Evolutionary conservation across 2,113 vertebrate genomes (phyloP).

Genomic region (Chaenocephalus aceratus): DNA sequence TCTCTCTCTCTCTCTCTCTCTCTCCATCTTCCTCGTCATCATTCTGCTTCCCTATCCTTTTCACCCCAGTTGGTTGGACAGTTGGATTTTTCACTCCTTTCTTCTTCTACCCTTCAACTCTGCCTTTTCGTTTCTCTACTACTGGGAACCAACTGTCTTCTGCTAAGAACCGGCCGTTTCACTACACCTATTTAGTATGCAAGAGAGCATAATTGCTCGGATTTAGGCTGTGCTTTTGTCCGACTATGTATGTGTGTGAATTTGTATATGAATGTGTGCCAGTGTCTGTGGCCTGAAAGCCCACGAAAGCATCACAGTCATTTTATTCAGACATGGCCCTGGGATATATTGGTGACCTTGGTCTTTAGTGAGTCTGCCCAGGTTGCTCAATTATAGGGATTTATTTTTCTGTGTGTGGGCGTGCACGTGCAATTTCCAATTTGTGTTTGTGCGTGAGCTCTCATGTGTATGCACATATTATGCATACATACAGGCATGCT

Average conservation of each 20-base stretch:
- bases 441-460: constrained; percentile 8
- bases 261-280: constrained; percentile 29
- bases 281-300: constrained; percentile 38
- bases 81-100: constrained; percentile 48
- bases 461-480: background rate
- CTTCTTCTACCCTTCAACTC: constrained; percentile 28
- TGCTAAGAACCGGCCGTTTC: constrained; percentile 30
- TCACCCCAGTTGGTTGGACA: constrained; percentile 41
- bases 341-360: constrained; percentile 76
- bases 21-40: constrained; percentile 44
- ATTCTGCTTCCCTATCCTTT: constrained; percentile 41
- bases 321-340: constrained; percentile 56
- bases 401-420: constrained; percentile 33
- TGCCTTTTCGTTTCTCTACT: background rate
- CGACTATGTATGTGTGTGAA: background rate
- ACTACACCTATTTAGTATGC: constrained; percentile 40
- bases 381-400: constrained; percentile 48
- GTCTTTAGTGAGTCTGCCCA: constrained; percentile 44
- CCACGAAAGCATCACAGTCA: constrained; percentile 29
- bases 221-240: constrained; percentile 33
- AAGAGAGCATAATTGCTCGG: constrained; percentile 37
- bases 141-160: constrained; percentile 43
- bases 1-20: background rate
- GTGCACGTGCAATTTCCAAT: constrained; percentile 9
- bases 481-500: constrained; percentile 48